Conservation (phyloP, 2,888 invertebrate genomes). For the Drosophila rubida region DNA sequence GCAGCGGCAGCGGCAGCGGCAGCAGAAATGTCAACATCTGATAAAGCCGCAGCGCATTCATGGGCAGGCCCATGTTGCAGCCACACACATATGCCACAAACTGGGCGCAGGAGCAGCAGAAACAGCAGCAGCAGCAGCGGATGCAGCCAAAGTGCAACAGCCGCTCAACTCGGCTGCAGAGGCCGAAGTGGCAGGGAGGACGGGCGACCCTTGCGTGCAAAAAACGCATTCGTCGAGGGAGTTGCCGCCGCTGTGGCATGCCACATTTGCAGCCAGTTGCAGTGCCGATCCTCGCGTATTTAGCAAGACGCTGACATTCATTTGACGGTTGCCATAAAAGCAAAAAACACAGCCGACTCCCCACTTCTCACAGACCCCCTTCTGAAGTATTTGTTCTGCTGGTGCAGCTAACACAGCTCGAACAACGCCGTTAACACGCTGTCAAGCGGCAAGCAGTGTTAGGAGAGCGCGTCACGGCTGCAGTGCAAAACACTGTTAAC, state of each 20-base stretch:
- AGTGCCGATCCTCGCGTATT: slow-evolving; percentile 64
- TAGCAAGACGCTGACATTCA: slow-evolving; percentile 75
- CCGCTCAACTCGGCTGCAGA: slow-evolving; percentile 27
- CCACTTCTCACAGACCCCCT: slow-evolving; percentile 16
- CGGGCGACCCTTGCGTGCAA: slow-evolving; percentile 53
- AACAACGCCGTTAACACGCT: slow-evolving; percentile 2
- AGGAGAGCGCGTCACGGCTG: too few species aligned
- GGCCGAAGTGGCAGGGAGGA: background rate
- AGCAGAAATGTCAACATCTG: slow-evolving; percentile 78
- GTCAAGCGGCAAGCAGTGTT: background rate
- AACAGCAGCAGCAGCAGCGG: slow-evolving; percentile 48
- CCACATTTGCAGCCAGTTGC: slow-evolving; percentile 40
- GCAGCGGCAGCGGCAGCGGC: background rate
- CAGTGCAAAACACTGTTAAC: too few species aligned
- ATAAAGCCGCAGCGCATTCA: slow-evolving; percentile 66
- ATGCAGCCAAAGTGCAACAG: slow-evolving; percentile 75
- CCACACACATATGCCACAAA: slow-evolving; percentile 13
- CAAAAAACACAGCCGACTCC: background rate
- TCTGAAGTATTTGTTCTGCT: background rate
- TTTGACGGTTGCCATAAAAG: slow-evolving; percentile 43
- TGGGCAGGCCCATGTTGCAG: slow-evolving; percentile 30
- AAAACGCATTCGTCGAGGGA: slow-evolving; percentile 27
- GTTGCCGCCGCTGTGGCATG: slow-evolving; percentile 29
- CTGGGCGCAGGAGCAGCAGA: background rate
- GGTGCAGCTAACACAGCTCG: too few species aligned